phyloP scores from a whole-genome alignment of 2,113 vertebrate species.

The Amphilophus citrinellus region DNA sequence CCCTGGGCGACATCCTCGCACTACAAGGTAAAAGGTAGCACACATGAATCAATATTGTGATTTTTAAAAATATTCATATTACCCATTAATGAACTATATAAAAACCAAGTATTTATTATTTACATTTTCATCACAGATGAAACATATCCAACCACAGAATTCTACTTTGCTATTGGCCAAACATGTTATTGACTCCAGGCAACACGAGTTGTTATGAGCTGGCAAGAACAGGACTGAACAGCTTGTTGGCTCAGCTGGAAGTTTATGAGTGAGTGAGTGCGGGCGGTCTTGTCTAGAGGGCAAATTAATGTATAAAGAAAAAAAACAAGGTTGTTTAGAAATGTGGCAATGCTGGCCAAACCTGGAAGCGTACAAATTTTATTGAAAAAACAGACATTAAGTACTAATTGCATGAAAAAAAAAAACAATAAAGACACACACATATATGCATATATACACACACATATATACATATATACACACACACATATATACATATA shows the following conservation, averaged over 20 bases:
- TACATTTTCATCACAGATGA: conserved; percentile 17
- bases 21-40: conserved; percentile 65
- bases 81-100: not conserved
- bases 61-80: not conserved
- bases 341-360: not conserved
- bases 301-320: conserved; percentile 1
- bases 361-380: not conserved
- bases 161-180: conserved; percentile 22
- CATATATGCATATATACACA: no score
- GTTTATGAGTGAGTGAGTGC: conserved; percentile 4
- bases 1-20: conserved; percentile 95
- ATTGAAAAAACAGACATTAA: not conserved
- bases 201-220: conserved; percentile 31
- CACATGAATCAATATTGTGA: not conserved
- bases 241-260: conserved; percentile 58
- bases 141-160: conserved; percentile 1
- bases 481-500: no score
- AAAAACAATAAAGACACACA: no score
- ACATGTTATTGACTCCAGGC: conserved; percentile 23
- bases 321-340: conserved; percentile 11
- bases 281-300: not conserved
- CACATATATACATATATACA: no score
- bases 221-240: conserved; percentile 42
- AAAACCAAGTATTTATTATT: not conserved
- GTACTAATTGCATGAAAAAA: not conserved